A percentile compares a stretch with the other conserved stretches of the same genome.
phyloP scores from a whole-genome alignment of 2,113 vertebrate genomes.

The Naja naja region DNA sequence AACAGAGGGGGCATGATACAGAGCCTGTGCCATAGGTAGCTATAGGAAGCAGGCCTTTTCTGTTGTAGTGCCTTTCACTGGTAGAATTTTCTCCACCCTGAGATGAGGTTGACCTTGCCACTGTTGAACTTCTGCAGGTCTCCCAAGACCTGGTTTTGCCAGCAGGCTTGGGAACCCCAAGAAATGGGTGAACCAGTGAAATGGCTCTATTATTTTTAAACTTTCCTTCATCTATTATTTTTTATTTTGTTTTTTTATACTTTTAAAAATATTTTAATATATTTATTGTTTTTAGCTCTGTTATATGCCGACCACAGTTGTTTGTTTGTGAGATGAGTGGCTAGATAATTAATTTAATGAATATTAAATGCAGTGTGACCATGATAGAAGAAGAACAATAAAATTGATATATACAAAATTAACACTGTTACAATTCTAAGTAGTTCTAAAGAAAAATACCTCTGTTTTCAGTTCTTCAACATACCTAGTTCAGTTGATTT shows the following conservation, averaged over 20 bases:
- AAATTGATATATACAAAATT: background rate
- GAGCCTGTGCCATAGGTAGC: background rate
- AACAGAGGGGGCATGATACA: background rate
- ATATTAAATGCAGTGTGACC: background rate
- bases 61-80: background rate
- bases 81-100: background rate
- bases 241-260: background rate
- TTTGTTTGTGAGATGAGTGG: background rate
- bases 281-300: background rate
- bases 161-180: background rate
- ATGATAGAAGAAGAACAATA: background rate
- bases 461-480: constrained; percentile 14
- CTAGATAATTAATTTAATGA: background rate
- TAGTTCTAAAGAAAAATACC: background rate
- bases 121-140: background rate
- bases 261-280: background rate
- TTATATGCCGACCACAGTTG: background rate
- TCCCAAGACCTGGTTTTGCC: background rate
- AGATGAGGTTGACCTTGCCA: background rate
- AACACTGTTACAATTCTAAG: background rate
- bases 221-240: background rate
- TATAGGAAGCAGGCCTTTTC: background rate
- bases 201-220: background rate
- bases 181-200: background rate
- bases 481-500: constrained; percentile 73